These are phyloP conservation scores for Anthoscopus minutus DNA, from an alignment of 2,113 vertebrate genomes.

Conservation along the genomic window DNA sequence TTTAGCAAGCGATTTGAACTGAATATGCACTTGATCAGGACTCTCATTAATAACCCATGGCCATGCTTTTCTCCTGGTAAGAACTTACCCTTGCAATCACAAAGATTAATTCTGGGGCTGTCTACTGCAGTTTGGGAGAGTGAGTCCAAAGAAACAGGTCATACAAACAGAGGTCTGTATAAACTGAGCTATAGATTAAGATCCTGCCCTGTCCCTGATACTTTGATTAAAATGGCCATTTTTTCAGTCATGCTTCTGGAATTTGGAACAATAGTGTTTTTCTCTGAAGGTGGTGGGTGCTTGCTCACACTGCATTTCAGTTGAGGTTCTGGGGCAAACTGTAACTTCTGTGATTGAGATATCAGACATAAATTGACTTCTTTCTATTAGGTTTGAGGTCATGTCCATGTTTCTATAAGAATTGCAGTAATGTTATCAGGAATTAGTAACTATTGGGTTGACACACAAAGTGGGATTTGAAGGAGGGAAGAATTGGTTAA, in stretches of 20 bases:
- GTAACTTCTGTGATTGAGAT: not conserved
- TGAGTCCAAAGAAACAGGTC: not conserved
- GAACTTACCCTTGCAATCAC: conserved; percentile 10
- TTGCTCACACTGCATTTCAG: not conserved
- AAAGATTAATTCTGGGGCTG: conserved; percentile 30
- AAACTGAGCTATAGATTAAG: not conserved
- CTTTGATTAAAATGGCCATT: not conserved
- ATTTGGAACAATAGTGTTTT: not conserved
- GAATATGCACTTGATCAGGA: conserved; percentile 50
- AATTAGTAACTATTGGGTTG: not conserved
- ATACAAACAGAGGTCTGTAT: rapidly evolving
- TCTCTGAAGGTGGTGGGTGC: not conserved
- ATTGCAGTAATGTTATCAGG: not conserved
- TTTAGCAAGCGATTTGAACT: conserved; percentile 37
- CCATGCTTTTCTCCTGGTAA: not conserved
- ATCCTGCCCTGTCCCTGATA: not conserved
- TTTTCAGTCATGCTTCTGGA: not conserved
- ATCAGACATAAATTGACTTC: not conserved
- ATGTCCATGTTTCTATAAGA: not conserved
- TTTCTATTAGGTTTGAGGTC: not conserved
- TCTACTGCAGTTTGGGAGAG: not conserved
- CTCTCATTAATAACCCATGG: conserved; percentile 39
- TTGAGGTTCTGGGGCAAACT: not conserved
- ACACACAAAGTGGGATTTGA: not conserved
- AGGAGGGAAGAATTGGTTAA: not conserved